These are phyloP conservation scores for Ursus arctos DNA, from an alignment of 2,113 vertebrate genomes.

Conservation along the genomic window DNA sequence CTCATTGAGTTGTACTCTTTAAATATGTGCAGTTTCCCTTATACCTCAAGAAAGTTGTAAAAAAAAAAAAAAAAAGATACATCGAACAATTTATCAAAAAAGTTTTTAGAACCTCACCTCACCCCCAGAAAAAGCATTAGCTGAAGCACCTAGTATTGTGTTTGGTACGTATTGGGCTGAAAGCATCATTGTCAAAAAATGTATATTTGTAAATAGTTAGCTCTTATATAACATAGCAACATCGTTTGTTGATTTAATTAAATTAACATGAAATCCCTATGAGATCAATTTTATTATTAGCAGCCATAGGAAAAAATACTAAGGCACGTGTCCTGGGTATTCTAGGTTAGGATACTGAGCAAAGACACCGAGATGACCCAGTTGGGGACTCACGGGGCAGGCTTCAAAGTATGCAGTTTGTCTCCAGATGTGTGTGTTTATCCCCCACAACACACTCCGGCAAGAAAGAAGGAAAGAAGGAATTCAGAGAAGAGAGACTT, in stretches of 20 bases:
- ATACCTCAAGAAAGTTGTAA: background rate
- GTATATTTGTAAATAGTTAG: background rate
- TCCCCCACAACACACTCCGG: background rate
- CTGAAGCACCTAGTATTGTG: background rate
- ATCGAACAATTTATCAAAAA: background rate
- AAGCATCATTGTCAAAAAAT: background rate
- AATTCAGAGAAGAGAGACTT: conserved; percentile 44
- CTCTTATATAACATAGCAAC: background rate
- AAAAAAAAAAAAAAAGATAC: background rate
- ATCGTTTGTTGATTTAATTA: background rate
- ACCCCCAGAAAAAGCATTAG: background rate
- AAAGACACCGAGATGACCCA: background rate
- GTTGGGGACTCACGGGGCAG: background rate
- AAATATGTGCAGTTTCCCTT: background rate
- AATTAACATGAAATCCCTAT: background rate
- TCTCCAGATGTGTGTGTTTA: background rate
- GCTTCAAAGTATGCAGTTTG: fast-evolving
- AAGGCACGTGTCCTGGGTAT: background rate
- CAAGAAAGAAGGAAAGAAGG: background rate
- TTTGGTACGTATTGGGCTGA: background rate
- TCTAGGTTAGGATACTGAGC: background rate
- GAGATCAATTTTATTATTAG: background rate
- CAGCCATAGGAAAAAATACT: background rate
- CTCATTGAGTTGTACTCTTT: background rate
- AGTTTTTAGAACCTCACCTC: background rate